Conservation (phyloP, 2,888 invertebrate species). For the Melanchra persicariae region DNA sequence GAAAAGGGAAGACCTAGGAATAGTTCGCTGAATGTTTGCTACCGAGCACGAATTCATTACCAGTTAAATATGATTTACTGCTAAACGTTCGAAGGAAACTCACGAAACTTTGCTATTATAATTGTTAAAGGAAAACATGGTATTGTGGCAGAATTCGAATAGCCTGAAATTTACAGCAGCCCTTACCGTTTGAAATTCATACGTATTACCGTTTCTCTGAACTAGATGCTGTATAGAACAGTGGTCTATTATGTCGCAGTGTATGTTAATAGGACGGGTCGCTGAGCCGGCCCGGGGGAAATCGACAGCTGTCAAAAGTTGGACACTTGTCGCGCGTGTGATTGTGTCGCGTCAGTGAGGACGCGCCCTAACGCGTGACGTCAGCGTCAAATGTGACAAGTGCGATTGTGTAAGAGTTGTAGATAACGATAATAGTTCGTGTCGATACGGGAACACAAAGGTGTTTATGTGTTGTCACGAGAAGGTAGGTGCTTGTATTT, state of each 20-base stretch:
- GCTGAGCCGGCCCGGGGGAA: constrained; percentile 64
- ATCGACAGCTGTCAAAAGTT: constrained; percentile 71
- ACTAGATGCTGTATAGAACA: constrained; percentile 7
- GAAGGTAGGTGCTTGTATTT: not conserved
- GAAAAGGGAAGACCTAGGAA: not conserved
- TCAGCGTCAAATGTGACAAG: constrained; percentile 18
- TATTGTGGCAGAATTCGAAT: not conserved
- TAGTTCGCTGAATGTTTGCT: not conserved
- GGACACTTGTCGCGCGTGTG: constrained; percentile 59
- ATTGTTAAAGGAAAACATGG: not conserved
- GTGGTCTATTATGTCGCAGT: constrained; percentile 26
- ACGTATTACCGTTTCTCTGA: not conserved
- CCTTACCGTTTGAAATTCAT: constrained; percentile 8
- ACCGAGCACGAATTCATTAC: not conserved
- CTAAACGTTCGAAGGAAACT: too few relatives aligned
- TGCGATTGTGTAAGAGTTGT: constrained; percentile 20
- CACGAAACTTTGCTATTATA: not conserved
- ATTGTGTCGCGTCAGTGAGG: constrained; percentile 45
- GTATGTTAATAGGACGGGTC: constrained; percentile 62
- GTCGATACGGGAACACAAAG: constrained; percentile 38
- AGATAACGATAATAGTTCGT: constrained; percentile 35
- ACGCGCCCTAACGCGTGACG: constrained; percentile 39
- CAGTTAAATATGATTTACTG: not conserved
- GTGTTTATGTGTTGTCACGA: not conserved
- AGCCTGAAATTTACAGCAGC: not conserved